A percentile compares a stretch with the other conserved stretches of the same genome.
Evolutionary conservation across 2,113 vertebrate genomes (phyloP).

Genomic region (Nibea coibor): DNA sequence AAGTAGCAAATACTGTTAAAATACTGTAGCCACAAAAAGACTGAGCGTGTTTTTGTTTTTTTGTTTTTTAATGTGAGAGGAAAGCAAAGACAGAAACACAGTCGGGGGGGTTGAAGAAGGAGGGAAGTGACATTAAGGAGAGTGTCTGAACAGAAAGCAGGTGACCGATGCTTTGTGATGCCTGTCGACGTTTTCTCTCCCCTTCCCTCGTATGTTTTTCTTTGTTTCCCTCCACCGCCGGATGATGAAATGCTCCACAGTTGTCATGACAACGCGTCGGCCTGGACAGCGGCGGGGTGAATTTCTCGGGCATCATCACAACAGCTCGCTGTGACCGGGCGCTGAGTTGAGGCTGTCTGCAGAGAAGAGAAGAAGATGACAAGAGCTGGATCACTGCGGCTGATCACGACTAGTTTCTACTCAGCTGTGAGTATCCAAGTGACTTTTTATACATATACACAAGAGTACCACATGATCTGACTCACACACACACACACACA

Average conservation of each 20-base stretch:
- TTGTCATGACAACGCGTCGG: slow-evolving; percentile 62
- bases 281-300: slow-evolving; percentile 26
- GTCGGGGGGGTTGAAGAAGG: slow-evolving; percentile 26
- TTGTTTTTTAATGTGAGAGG: slow-evolving; percentile 42
- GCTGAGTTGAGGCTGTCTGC: slow-evolving; percentile 77
- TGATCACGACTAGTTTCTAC: not conserved
- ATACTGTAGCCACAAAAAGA: slow-evolving; percentile 61
- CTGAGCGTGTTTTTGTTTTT: slow-evolving; percentile 9
- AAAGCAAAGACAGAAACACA: slow-evolving; percentile 55
- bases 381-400: not conserved
- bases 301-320: slow-evolving; percentile 68
- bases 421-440: not conserved
- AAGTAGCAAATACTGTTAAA: slow-evolving; percentile 71
- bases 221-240: slow-evolving; percentile 6
- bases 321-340: slow-evolving; percentile 73
- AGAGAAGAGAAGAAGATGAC: not conserved
- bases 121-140: slow-evolving; percentile 27
- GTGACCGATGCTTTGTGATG: slow-evolving; percentile 37
- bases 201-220: slow-evolving; percentile 18
- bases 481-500: slow-evolving; percentile 32
- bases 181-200: slow-evolving; percentile 32
- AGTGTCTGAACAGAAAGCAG: slow-evolving; percentile 44
- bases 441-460: not conserved
- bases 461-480: not conserved
- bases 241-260: slow-evolving; percentile 54